Conservation (phyloP, 2,797 vertebrate genomes). For the Sternotherus odoratus region DNA sequence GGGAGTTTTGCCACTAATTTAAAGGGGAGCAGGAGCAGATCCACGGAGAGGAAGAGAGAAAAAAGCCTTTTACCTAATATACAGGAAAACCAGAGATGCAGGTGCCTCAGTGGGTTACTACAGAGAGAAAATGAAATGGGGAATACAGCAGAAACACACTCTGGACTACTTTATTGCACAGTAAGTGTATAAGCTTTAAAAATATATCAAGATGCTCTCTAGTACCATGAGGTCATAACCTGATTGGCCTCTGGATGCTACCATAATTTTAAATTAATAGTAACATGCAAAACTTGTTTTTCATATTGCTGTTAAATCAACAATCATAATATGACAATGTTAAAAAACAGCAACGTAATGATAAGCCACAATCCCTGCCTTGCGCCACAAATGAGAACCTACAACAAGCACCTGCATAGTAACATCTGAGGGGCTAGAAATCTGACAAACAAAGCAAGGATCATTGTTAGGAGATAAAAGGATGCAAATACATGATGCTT, state of each 20-base stretch:
- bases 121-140: neutral
- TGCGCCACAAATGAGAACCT: neutral
- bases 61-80: neutral
- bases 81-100: neutral
- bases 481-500: neutral
- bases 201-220: neutral
- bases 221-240: neutral
- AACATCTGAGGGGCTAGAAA: neutral
- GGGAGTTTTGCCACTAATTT: neutral
- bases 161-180: neutral
- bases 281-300: neutral
- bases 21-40: neutral
- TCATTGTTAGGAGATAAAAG: neutral
- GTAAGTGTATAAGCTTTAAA: neutral
- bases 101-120: neutral
- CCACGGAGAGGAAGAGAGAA: neutral
- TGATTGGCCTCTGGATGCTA: neutral
- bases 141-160: neutral
- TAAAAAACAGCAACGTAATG: neutral
- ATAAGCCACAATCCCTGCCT: neutral
- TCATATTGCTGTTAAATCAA: neutral
- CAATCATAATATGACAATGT: neutral
- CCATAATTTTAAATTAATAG: neutral
- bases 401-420: neutral
- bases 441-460: neutral